Conservation (phyloP, 2,113 vertebrate genomes). For the Anser cygnoides region DNA sequence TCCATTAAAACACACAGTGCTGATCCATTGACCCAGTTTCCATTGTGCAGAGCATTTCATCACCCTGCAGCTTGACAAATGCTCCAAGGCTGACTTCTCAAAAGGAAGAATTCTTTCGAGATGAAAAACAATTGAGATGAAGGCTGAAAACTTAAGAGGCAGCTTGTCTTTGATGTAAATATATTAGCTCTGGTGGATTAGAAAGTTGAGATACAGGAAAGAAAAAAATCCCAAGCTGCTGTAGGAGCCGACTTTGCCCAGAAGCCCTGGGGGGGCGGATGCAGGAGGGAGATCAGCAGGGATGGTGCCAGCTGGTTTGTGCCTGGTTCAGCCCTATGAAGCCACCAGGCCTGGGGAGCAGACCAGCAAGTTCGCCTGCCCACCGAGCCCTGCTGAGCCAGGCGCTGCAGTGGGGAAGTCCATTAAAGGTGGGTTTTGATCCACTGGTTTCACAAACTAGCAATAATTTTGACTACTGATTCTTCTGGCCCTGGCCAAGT, state of each 20-base stretch:
- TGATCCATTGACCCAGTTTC: background rate
- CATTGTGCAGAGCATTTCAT: background rate
- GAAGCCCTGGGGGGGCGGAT: background rate
- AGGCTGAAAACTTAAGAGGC: background rate
- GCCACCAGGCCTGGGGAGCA: background rate
- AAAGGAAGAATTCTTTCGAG: background rate
- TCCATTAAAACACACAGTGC: background rate
- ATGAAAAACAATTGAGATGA: background rate
- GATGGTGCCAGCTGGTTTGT: background rate
- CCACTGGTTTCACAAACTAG: background rate
- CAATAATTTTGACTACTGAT: background rate
- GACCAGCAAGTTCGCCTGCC: background rate
- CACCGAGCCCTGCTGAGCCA: background rate
- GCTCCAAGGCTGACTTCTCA: background rate
- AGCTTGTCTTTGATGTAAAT: background rate
- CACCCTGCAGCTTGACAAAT: background rate
- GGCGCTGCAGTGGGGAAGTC: accelerated
- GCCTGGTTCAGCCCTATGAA: accelerated
- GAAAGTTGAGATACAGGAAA: background rate
- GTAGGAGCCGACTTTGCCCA: background rate
- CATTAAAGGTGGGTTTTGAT: accelerated
- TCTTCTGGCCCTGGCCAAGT: background rate
- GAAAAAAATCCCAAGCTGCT: background rate
- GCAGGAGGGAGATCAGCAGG: background rate
- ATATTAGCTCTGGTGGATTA: background rate